Evolutionary conservation across 2,888 invertebrate genomes (phyloP).

Genomic region (Epinotia demarniana): DNA sequence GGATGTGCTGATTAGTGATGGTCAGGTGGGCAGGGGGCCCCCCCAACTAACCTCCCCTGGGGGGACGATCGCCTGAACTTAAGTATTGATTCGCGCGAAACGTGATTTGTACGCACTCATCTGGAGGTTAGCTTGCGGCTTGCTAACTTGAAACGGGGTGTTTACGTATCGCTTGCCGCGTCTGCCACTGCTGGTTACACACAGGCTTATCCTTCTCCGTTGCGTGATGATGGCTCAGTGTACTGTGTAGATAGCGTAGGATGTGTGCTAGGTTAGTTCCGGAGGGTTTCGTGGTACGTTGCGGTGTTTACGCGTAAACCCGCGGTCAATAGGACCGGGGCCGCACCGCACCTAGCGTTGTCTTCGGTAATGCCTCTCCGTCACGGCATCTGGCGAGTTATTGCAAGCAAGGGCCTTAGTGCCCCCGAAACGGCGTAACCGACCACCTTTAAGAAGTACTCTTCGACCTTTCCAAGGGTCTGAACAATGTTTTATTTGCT

Average conservation of each 20-base stretch:
- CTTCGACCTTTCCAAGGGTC: background rate
- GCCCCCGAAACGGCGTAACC: constrained; percentile 37
- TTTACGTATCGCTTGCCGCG: constrained; percentile 49
- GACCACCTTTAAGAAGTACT: background rate
- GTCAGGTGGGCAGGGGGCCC: constrained; percentile 76
- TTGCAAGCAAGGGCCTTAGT: constrained; percentile 55
- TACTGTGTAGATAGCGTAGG: constrained; percentile 47
- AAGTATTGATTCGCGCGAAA: constrained; percentile 85
- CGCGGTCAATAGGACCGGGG: constrained; percentile 79
- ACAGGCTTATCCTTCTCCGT: background rate
- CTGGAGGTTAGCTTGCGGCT: constrained; percentile 78
- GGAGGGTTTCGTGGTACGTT: constrained; percentile 54
- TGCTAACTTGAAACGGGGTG: constrained; percentile 56
- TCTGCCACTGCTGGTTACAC: constrained; percentile 54
- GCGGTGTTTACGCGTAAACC: constrained; percentile 78
- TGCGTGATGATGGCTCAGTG: constrained; percentile 50
- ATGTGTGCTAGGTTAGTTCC: constrained; percentile 33
- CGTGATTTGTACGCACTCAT: constrained; percentile 85
- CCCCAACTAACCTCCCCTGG: constrained; percentile 76
- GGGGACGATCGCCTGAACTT: constrained; percentile 84
- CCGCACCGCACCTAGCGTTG: constrained; percentile 80
- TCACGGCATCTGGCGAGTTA: constrained; percentile 80
- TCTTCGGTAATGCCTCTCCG: constrained; percentile 77
- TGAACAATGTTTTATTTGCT: constrained; percentile 76
- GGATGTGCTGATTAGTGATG: constrained; percentile 84